phyloP scores from a whole-genome alignment of 2,888 invertebrate genomes.

The Colostygia pectinataria region DNA sequence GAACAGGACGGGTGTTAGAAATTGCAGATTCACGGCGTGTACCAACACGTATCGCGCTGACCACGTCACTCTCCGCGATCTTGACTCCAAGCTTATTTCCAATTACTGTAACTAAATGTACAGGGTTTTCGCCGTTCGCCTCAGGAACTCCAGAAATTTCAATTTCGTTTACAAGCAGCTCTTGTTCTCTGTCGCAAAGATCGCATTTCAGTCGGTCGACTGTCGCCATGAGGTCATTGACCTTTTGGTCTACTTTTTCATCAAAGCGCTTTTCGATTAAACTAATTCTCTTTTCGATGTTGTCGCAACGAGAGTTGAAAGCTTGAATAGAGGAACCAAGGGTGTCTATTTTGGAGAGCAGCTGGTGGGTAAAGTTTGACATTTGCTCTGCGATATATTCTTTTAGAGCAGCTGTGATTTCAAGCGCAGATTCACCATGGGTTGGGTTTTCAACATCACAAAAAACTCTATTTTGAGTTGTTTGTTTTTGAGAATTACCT shows the following conservation, averaged over 20 bases:
- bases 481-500: neutral
- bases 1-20: neutral
- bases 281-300: neutral
- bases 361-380: conserved; percentile 1
- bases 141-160: conserved; percentile 30
- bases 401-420: conserved; percentile 3
- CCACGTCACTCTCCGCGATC: conserved; percentile 27
- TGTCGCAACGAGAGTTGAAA: neutral
- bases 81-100: conserved; percentile 25
- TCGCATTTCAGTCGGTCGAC: neutral
- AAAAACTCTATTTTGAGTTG: neutral
- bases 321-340: neutral
- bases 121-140: conserved; percentile 16
- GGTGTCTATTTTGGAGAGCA: neutral
- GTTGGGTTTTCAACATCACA: neutral
- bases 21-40: neutral
- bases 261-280: neutral
- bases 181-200: conserved; percentile 20
- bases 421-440: neutral
- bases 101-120: conserved; percentile 14
- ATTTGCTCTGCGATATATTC: neutral
- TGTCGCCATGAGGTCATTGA: conserved; percentile 2
- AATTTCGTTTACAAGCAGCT: conserved; percentile 20
- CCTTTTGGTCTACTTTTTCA: neutral
- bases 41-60: conserved; percentile 23